Percentiles rank a stretch among this genome's conserved stretches.
These are phyloP conservation scores for Tretioscincus oriximinensis DNA, from an alignment of 2,113 vertebrate species.

Conservation along the genomic window DNA sequence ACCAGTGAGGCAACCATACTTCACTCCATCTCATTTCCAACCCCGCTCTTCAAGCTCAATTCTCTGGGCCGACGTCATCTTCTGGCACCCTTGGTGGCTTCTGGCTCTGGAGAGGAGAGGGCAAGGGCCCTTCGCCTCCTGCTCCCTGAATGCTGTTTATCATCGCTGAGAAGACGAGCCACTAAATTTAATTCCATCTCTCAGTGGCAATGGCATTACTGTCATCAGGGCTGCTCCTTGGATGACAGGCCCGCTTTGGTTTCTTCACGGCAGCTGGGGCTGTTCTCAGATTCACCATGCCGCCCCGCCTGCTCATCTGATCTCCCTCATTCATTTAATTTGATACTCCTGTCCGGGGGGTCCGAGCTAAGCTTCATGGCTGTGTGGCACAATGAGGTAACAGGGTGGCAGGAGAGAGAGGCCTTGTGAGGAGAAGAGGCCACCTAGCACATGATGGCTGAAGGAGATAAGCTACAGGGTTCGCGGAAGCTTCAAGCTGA, in stretches of 20 bases:
- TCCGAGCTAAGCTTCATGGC: background rate
- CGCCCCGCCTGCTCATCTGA: background rate
- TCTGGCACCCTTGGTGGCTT: too few relatives aligned
- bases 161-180: background rate
- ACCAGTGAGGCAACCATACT: background rate
- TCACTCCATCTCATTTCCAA: too few relatives aligned
- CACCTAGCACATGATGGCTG: too few relatives aligned
- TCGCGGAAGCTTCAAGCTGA: too few relatives aligned
- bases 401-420: too few relatives aligned
- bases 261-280: background rate
- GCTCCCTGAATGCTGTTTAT: background rate
- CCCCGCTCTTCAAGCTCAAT: too few relatives aligned
- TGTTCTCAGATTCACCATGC: background rate
- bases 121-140: background rate
- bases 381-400: background rate
- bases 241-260: accelerated
- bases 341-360: background rate
- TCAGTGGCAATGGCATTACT: background rate
- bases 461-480: too few relatives aligned
- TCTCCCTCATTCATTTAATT: background rate
- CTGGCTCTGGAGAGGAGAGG: background rate
- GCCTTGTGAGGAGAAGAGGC: accelerated
- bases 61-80: background rate
- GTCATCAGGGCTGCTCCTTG: accelerated
- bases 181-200: background rate